Evolutionary conservation across 2,888 invertebrate genomes (phyloP), one percentile per base, ranked within the genome.

Genomic region (Sarcophaga caerulescens): DNA sequence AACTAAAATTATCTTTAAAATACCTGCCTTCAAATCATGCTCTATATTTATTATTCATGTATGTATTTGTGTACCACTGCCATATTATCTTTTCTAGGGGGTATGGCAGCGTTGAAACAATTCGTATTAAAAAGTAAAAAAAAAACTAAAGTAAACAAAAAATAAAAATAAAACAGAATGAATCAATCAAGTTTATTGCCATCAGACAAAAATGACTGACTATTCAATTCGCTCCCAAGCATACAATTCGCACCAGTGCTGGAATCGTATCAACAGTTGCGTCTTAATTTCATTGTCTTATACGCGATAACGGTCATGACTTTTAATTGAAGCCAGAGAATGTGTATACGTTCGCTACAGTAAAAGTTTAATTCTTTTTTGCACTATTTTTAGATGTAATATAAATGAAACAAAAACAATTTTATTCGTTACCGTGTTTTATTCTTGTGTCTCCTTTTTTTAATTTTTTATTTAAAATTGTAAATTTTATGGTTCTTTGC

Each of bases 131-230:
- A 75, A 14, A 25, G 5, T 52, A 14, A 14, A 52, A 62, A 3
- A 75, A 14, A 25, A 10, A n/a, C 10, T 17, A 45, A 74, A 23
- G 1, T 44, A 79, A 59, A 10, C 21, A 23, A 63, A 59, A 59
- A 44, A 19, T 45, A 25, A 62, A 25, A 44, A 6, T 11, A 70
- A 82, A 70, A 21, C 19, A 21, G 11, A 23, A 70, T 21, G 57
- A 65, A 76, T 71, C 77, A 78, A 73, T 83, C 82, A 83, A 62
- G 62, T 19, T 57, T 69, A 69, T 45, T 12, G 71, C 63, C 35
- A 76, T 62, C 76, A 45, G 45, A 65, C 25, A 44, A 8, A n/a
- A 35, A 6, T 12, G 66, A 25, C 8, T 80, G 71, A 73, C 78
- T 62, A 19, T 21, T 17, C 17, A 52, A 52, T 52, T 52, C 4